Base-by-base conservation (phyloP, 92 coral and sea anemone genomes). In the Porites evermanni region DNA sequence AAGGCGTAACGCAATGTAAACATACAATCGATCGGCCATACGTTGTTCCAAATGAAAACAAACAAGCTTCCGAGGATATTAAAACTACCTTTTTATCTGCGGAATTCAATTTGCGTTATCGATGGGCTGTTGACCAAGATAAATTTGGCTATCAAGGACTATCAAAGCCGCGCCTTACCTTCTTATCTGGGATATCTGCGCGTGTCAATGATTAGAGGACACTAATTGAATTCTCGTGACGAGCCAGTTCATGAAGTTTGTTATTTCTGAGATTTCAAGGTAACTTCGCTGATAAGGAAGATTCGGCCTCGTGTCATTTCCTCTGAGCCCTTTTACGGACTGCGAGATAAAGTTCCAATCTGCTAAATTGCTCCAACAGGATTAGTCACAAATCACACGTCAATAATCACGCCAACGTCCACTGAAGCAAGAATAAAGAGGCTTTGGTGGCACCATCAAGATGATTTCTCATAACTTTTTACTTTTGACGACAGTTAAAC, bases 91-190 rank as follows among this genome's bases (percentile, higher is more conserved):
- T 70, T 53, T 14, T 68, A 63, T 72, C 72, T 72, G 64, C 56
- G 71, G 72, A 74, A 83, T 72, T 83, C 79, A 73, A 72, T 83
- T 82, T 73, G 87, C 6, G 87, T 83, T 83, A 83, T 83, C 87
- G 78, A 72, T 61, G 4, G 14, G 64, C 71, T 83, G 87, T 83
- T 83, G 67, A 75, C 74, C 79, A 72, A 83, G 87, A 83, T 83
- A 61, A 59, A 38, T 16, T n/a, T 17, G 73, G 67, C 56, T 54
- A 64, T 63, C 71, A 13, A 0, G 79, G 26, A 60, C 56, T 61
- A 82, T 72, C 79, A 19, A 24, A 51, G 29, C 87, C 77, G 13
- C 85, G 64, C 77, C 77, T 70, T 32, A 38, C n/a, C n/a, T 29
- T 47, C 79, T 83, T 83, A 83, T 83, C 87, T 20, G 23, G 13